Evolutionary conservation across 2,797 vertebrate genomes (phyloP).

Genomic region (Scolopax rusticola): DNA sequence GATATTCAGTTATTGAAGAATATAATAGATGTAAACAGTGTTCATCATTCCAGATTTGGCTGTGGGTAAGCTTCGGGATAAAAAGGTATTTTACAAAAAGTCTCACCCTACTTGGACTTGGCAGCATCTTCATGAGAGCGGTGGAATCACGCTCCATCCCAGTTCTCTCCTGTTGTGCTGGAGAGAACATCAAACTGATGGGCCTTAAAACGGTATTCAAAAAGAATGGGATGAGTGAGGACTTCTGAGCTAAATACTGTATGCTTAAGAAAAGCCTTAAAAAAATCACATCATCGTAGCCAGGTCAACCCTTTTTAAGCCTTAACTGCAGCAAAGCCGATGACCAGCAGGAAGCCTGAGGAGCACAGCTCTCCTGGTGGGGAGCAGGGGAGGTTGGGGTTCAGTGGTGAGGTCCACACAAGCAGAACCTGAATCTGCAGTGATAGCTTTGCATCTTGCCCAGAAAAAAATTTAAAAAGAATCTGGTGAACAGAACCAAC

Average conservation of each 20-base stretch:
- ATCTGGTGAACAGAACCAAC: background rate
- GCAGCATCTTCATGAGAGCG: fast-evolving
- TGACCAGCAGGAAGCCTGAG: background rate
- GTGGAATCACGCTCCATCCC: fast-evolving
- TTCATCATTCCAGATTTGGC: background rate
- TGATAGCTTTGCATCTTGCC: background rate
- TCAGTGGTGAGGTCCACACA: fast-evolving
- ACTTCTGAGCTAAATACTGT: fast-evolving
- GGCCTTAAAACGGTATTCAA: fast-evolving
- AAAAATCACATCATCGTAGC: background rate
- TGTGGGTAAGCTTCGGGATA: background rate
- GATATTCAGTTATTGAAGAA: background rate
- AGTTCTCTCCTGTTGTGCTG: background rate
- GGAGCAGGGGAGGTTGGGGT: background rate
- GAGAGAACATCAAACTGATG: fast-evolving
- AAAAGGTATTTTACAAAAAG: fast-evolving
- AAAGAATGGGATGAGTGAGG: background rate
- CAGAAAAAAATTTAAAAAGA: background rate
- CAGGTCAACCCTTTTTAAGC: background rate
- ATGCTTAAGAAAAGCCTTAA: background rate
- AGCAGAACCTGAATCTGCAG: background rate
- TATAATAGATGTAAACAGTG: fast-evolving
- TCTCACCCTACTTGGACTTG: background rate
- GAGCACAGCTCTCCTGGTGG: fast-evolving
- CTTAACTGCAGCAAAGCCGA: background rate